Conservation (phyloP, 1,140 invertebrate genomes). For the Araneus ventricosus region DNA sequence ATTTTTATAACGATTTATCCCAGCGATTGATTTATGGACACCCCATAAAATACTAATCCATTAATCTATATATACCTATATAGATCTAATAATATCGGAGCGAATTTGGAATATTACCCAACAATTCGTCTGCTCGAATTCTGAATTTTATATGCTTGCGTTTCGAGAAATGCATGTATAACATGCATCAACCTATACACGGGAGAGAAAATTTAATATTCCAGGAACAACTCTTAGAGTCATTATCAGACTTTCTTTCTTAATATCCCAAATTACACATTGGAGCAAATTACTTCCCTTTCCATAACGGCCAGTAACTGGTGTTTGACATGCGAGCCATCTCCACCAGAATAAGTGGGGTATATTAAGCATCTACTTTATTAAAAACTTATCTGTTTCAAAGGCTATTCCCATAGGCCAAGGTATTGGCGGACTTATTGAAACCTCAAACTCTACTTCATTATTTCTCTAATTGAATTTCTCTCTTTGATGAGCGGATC, state of each 20-base stretch:
- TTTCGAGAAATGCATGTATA: background rate
- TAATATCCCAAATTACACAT: slow-evolving; percentile 9
- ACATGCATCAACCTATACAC: background rate
- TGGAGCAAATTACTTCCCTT: background rate
- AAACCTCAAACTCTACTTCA: background rate
- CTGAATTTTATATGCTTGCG: background rate
- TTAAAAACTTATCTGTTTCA: background rate
- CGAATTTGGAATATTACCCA: too few relatives aligned
- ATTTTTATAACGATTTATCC: too few relatives aligned
- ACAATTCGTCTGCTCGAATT: too few relatives aligned
- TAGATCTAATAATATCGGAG: too few relatives aligned
- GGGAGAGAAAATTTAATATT: background rate
- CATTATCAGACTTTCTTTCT: background rate
- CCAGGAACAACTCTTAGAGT: background rate
- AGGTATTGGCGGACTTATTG: background rate
- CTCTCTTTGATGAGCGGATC: background rate
- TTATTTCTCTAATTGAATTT: background rate
- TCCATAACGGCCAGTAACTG: background rate
- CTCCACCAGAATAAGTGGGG: background rate
- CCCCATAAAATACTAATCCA: too few relatives aligned
- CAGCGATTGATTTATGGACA: too few relatives aligned
- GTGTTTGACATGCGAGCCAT: background rate
- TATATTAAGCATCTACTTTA: background rate
- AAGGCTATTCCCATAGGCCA: background rate
- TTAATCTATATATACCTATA: too few relatives aligned